These are phyloP conservation scores for Cromileptes altivelis DNA, from an alignment of 2,113 vertebrate species.

Conservation along the genomic window DNA sequence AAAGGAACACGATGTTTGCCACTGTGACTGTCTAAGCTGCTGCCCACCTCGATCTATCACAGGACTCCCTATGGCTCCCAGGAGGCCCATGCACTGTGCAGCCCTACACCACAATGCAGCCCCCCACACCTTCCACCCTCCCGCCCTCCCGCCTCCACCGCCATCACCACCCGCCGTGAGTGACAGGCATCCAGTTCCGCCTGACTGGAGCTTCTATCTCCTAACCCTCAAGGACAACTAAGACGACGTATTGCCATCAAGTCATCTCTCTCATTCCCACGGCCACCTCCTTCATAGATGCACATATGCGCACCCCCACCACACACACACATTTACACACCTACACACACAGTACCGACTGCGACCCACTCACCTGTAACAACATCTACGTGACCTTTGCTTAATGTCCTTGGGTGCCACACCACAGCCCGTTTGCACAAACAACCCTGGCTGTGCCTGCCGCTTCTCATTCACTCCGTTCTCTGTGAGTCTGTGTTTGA, in stretches of 20 bases:
- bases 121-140: not conserved
- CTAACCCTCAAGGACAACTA: slow-evolving; percentile 78
- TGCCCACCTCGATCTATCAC: slow-evolving; percentile 78
- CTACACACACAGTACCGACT: slow-evolving; percentile 10
- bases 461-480: slow-evolving; percentile 75
- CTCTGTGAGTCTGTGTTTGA: slow-evolving; percentile 55
- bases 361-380: slow-evolving; percentile 79
- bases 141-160: slow-evolving; percentile 14
- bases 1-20: slow-evolving; percentile 67
- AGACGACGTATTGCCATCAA: slow-evolving; percentile 83
- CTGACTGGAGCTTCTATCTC: slow-evolving; percentile 78
- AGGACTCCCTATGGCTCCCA: slow-evolving; percentile 66
- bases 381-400: slow-evolving; percentile 80
- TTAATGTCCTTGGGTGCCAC: slow-evolving; percentile 70
- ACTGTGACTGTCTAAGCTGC: slow-evolving; percentile 58
- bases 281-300: slow-evolving; percentile 56
- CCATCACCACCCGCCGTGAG: slow-evolving; percentile 71
- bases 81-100: slow-evolving; percentile 55
- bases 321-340: not conserved
- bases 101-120: slow-evolving; percentile 22
- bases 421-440: slow-evolving; percentile 70
- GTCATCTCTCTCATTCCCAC: slow-evolving; percentile 70
- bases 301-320: slow-evolving; percentile 33
- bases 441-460: slow-evolving; percentile 72
- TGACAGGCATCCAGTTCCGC: slow-evolving; percentile 84